Base-by-base conservation (phyloP, 2,888 invertebrate genomes). In the Pristionchus japonicus region DNA sequence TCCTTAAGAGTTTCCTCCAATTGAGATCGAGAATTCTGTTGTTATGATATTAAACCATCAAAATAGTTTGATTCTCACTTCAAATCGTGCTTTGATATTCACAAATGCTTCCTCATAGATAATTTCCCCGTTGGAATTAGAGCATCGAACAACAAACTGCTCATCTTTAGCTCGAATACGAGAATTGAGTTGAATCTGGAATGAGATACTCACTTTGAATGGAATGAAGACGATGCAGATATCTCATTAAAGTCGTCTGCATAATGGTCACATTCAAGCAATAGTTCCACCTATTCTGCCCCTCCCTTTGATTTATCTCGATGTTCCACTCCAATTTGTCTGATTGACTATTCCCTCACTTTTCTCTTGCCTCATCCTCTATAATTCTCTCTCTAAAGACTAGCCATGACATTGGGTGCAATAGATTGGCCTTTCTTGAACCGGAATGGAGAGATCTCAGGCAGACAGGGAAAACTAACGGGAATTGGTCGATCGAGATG, bases 61-160 rank as follows among this genome's bases (percentile, higher is more conserved):
- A n/a, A n/a, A n/a, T n/a, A n/a, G n/a, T n/a, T n/a, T n/a, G n/a
- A n/a, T n/a, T 20, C 43, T 13, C n/a, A 77, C 47, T 13, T 83
- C 52, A 49, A 86, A 86, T 64, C 67, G 13, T n/a, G 67, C 67
- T 13, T 86, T 67, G 3, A 86, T 20, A 23, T 86, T 86, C 9
- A 70, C 49, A 31, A 86, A 86, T 6, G 70, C 70, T 70, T 86
- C 86, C 49, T 86, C 86, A 13, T 86, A 86, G 86, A 86, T 64
- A 11, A 27, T 0, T 27, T 64, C 64, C 40, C 64, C 85, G 27
- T 23, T 64, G 9, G 85, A 40, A 64, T 85, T 43, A 2, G 57
- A n/a, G 23, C 85, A 85, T 40, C 85, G 37, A 27, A 85, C 85
- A 43, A 85, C 85, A 43, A 85, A 85, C 40, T 85, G 64, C 23